Percentiles rank a stretch among this genome's conserved stretches.
Evolutionary conservation across 2,113 vertebrate genomes (phyloP).

Genomic region (Leptodactylus fuscus): DNA sequence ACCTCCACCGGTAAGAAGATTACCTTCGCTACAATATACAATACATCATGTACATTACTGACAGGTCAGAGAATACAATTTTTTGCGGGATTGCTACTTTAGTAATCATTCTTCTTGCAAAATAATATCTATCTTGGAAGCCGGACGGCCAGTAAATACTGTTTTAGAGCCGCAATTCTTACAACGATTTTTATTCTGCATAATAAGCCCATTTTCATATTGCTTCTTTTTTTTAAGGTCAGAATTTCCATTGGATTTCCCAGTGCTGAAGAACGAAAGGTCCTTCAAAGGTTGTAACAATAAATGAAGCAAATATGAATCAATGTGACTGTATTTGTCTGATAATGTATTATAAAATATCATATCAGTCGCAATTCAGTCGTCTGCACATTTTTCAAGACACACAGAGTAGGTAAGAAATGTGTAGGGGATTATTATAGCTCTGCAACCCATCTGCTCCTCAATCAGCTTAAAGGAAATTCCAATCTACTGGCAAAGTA

Average conservation of each 20-base stretch:
- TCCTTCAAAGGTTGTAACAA: background rate
- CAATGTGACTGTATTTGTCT: background rate
- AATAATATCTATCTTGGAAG: too few species aligned
- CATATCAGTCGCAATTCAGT: constrained; percentile 31
- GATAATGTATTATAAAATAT: background rate
- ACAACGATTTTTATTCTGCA: too few species aligned
- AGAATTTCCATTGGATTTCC: background rate
- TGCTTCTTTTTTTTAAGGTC: background rate
- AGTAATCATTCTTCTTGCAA: too few species aligned
- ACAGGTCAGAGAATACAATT: too few species aligned
- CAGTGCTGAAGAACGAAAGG: background rate
- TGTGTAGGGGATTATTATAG: constrained; percentile 55
- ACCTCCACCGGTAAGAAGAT: too few species aligned
- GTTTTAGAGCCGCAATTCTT: too few species aligned
- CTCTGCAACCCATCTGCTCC: constrained; percentile 57
- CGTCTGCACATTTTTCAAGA: constrained; percentile 38
- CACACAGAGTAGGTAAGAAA: constrained; percentile 57
- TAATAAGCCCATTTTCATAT: background rate
- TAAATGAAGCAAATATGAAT: background rate
- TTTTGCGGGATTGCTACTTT: too few species aligned
- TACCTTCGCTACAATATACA: too few species aligned
- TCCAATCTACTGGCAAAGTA: constrained; percentile 55
- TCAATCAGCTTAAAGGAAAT: constrained; percentile 59
- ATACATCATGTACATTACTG: too few species aligned
- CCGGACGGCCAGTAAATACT: too few species aligned